Conservation (phyloP, 2,113 vertebrate species). For the Silurus glanis region DNA sequence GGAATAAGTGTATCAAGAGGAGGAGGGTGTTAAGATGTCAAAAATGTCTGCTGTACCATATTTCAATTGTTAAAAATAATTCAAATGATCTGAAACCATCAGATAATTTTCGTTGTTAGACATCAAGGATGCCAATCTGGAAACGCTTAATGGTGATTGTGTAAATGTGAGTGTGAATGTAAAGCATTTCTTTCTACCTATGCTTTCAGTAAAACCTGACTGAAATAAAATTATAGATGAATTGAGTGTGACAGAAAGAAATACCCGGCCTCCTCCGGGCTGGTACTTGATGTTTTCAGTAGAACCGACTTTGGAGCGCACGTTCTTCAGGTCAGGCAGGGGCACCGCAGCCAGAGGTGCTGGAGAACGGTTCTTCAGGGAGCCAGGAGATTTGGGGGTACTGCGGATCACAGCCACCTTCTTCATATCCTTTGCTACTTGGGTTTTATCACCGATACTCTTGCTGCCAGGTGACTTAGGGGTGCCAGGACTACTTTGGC, state of each 20-base stretch:
- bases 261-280: conserved; percentile 93
- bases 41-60: neutral
- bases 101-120: neutral
- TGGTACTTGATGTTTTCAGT: conserved; percentile 95
- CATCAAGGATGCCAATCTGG: neutral
- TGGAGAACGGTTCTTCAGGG: conserved; percentile 83
- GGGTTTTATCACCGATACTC: conserved; percentile 76
- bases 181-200: neutral
- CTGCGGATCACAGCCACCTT: conserved; percentile 94
- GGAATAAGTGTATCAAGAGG: neutral
- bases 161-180: neutral
- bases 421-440: conserved; percentile 85
- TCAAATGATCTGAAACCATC: neutral
- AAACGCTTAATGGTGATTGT: neutral
- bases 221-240: neutral
- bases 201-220: neutral
- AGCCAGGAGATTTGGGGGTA: conserved; percentile 89
- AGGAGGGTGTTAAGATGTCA: neutral
- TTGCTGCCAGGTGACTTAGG: conserved; percentile 89
- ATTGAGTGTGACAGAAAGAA: neutral
- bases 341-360: conserved; percentile 71
- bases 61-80: neutral
- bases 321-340: conserved; percentile 91
- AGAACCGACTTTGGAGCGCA: conserved; percentile 93
- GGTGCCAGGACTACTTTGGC: conserved; percentile 92